Conservation (phyloP, 2,797 vertebrate species). For the Dryobates pubescens region DNA sequence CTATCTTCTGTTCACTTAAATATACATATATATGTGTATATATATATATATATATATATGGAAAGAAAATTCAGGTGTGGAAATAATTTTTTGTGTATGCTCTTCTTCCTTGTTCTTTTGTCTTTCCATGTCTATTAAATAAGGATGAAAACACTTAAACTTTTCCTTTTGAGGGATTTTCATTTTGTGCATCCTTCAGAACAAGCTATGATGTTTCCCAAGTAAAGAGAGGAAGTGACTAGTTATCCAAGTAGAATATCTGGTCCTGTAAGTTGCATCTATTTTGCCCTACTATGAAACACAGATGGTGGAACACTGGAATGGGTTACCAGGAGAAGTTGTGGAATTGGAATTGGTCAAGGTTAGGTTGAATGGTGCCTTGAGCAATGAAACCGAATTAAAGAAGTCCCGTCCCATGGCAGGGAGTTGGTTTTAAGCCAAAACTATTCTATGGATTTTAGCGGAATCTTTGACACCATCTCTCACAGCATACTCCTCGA, state of each 20-base stretch:
- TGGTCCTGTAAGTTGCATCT: too few relatives aligned
- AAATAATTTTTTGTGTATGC: not conserved
- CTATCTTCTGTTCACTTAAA: not conserved
- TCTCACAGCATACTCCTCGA: too few relatives aligned
- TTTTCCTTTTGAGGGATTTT: not conserved
- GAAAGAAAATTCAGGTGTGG: not conserved
- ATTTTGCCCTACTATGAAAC: too few relatives aligned
- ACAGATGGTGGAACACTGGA: too few relatives aligned
- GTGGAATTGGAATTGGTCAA: too few relatives aligned
- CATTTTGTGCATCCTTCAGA: not conserved
- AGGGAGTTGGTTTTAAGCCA: not conserved
- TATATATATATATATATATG: not conserved
- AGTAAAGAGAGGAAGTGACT: not conserved
- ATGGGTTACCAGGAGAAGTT: too few relatives aligned
- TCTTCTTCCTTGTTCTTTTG: not conserved
- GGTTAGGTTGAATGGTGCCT: too few relatives aligned
- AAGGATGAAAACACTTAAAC: accelerated
- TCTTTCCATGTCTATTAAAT: not conserved
- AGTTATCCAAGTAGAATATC: not conserved
- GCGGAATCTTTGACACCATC: too few relatives aligned
- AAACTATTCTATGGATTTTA: not conserved
- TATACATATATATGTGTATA: not conserved
- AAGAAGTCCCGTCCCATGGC: accelerated
- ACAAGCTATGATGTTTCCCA: not conserved
- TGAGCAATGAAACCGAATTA: not conserved